Evolutionary conservation across 2,113 vertebrate species (phyloP).

Genomic region (Lagenorhynchus albirostris): DNA sequence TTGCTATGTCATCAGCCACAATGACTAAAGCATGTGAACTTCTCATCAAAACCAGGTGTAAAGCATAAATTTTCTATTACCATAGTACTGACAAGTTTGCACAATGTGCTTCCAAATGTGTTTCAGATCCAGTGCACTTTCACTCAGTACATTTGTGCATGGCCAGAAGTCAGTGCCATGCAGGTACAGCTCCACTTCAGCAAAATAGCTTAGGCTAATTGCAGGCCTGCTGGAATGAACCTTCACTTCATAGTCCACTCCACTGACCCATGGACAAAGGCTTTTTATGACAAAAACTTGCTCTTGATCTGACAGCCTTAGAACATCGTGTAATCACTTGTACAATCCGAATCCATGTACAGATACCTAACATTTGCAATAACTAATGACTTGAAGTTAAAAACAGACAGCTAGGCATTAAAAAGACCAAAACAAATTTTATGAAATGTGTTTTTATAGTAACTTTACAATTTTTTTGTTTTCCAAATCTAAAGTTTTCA

Average conservation of each 20-base stretch:
- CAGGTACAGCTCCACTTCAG: background rate
- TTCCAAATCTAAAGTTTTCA: background rate
- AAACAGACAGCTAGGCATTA: background rate
- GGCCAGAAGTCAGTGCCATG: background rate
- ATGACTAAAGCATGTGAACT: background rate
- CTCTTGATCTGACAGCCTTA: background rate
- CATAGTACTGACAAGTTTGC: background rate
- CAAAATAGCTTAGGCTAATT: background rate
- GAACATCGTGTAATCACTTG: background rate
- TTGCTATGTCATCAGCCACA: background rate
- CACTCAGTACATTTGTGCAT: background rate
- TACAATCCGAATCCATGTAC: background rate
- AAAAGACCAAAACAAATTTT: background rate
- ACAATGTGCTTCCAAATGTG: background rate
- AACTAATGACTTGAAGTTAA: background rate
- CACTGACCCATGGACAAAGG: background rate
- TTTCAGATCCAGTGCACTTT: background rate
- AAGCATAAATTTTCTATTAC: background rate
- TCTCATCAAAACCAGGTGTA: background rate
- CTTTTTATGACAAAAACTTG: background rate
- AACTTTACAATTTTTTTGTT: background rate
- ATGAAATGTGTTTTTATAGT: background rate
- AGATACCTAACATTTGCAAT: background rate
- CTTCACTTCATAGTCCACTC: background rate
- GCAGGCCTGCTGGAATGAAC: background rate